A percentile compares a stretch with the other conserved stretches of the same genome.
Conservation (phyloP, 2,888 invertebrate species). For the Drosophila fungiperda region DNA sequence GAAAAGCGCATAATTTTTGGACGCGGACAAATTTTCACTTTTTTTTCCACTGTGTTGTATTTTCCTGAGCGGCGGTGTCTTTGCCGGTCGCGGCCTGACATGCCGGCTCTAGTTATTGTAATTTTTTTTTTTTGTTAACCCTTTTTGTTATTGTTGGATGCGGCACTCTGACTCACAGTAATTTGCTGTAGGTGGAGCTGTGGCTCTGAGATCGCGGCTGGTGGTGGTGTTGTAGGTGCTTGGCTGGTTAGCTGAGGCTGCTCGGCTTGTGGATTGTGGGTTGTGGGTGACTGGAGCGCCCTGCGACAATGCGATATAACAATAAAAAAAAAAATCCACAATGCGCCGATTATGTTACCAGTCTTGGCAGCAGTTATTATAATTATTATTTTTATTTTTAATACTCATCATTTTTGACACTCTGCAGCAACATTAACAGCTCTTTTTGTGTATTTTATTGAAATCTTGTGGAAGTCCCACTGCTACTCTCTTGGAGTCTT, state of each 20-base stretch:
- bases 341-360: constrained; percentile 77
- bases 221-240: constrained; percentile 23
- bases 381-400: constrained; percentile 30
- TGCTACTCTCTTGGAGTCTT: constrained; percentile 16
- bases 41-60: constrained; percentile 43
- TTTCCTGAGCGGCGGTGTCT: constrained; percentile 57
- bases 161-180: constrained; percentile 26
- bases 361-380: constrained; percentile 66
- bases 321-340: constrained; percentile 60
- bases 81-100: constrained; percentile 43
- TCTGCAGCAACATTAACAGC: not conserved
- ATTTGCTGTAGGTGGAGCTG: constrained; percentile 26
- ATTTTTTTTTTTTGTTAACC: constrained; percentile 45
- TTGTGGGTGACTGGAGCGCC: constrained; percentile 59
- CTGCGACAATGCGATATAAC: constrained; percentile 49
- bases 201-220: constrained; percentile 23
- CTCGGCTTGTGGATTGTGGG: constrained; percentile 20
- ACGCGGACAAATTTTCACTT: constrained; percentile 82
- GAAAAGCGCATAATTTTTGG: constrained; percentile 83
- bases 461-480: constrained; percentile 41
- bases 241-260: constrained; percentile 27
- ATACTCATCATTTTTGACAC: constrained; percentile 13
- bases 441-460: constrained; percentile 28
- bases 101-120: constrained; percentile 55
- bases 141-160: constrained; percentile 51